Conservation (phyloP, 2,888 invertebrate genomes). For the Eustalomyia histrio region DNA sequence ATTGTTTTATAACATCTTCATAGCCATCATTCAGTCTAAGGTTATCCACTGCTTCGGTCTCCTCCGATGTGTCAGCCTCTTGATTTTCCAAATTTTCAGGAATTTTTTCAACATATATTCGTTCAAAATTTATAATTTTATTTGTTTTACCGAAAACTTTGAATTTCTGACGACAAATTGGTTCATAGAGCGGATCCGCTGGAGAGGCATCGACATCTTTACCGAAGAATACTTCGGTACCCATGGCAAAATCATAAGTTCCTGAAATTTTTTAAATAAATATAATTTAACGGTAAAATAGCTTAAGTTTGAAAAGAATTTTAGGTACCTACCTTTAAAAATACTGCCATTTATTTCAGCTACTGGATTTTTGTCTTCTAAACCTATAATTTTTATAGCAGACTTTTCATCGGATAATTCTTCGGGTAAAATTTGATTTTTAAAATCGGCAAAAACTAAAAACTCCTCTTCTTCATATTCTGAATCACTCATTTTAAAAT, state of each 20-base stretch:
- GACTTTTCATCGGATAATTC: slow-evolving; percentile 72
- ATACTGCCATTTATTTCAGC: slow-evolving; percentile 86
- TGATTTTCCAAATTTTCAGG: slow-evolving; percentile 48
- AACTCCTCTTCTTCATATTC: slow-evolving; percentile 78
- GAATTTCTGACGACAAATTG: slow-evolving; percentile 81
- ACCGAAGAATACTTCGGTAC: slow-evolving; percentile 88
- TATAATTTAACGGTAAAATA: not conserved
- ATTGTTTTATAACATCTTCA: slow-evolving; percentile 75
- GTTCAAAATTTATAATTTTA: slow-evolving; percentile 84
- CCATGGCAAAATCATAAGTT: slow-evolving; percentile 84
- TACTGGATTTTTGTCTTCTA: slow-evolving; percentile 83
- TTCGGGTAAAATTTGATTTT: slow-evolving; percentile 73
- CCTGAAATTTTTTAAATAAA: slow-evolving; percentile 79
- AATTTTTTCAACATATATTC: slow-evolving; percentile 82
- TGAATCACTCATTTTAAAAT: slow-evolving; percentile 71
- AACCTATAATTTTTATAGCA: slow-evolving; percentile 81
- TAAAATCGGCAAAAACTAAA: slow-evolving; percentile 77
- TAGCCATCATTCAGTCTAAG: slow-evolving; percentile 73
- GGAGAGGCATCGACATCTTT: slow-evolving; percentile 81
- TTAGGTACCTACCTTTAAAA: slow-evolving; percentile 80
- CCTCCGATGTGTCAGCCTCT: slow-evolving; percentile 9
- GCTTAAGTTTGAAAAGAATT: not conserved
- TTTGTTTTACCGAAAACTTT: slow-evolving; percentile 84
- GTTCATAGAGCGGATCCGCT: slow-evolving; percentile 82
- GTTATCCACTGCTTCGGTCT: slow-evolving; percentile 46